These are phyloP conservation scores for Condylura cristata DNA, from an alignment of 2,113 vertebrate species.

Conservation along the genomic window DNA sequence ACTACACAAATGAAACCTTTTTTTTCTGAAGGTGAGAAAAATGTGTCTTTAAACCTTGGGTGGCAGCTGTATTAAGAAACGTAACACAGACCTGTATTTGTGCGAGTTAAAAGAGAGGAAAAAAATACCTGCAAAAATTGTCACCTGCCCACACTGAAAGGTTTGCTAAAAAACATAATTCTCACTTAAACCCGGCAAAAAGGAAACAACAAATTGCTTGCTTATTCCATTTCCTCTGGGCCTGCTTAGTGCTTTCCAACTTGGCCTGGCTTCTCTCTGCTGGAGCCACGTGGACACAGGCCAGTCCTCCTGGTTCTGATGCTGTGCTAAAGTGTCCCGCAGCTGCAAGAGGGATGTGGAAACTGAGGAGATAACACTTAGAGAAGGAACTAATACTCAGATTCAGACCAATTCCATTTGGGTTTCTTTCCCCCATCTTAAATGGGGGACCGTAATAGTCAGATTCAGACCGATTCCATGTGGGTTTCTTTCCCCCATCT, in stretches of 20 bases:
- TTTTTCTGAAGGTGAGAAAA: constrained; percentile 67
- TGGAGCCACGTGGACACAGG: not conserved
- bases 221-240: constrained; percentile 60
- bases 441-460: too few species aligned
- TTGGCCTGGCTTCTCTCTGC: not conserved
- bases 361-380: too few species aligned
- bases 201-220: constrained; percentile 65
- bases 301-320: not conserved
- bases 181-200: constrained; percentile 51
- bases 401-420: not conserved
- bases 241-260: not conserved
- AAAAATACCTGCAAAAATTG: constrained; percentile 53
- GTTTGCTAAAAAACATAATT: constrained; percentile 45
- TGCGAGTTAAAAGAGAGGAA: constrained; percentile 50
- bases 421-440: not conserved
- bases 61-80: constrained; percentile 63
- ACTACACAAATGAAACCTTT: constrained; percentile 67
- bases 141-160: constrained; percentile 75
- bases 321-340: not conserved
- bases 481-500: not conserved
- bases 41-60: constrained; percentile 63
- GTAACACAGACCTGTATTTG: not conserved
- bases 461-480: too few species aligned
- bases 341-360: not conserved
- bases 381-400: not conserved